Base-by-base conservation (phyloP, 2,888 invertebrate genomes). In the Zygothrica quintamaculata region DNA sequence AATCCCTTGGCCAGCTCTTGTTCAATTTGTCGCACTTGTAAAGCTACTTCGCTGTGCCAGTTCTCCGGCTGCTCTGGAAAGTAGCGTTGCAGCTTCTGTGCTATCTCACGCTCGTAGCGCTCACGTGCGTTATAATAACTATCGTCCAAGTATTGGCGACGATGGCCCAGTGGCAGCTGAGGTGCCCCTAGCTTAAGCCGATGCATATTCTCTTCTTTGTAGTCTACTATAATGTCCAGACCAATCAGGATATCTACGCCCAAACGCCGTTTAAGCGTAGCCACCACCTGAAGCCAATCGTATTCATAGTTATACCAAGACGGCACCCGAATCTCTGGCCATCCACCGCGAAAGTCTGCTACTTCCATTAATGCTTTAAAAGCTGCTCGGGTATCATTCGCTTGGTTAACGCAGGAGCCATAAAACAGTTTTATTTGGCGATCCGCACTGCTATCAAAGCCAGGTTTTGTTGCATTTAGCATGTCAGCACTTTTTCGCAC, bases 211-310 rank as follows among this genome's bases (percentile, higher is more conserved):
- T 78, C 79, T 25, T 88, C 89, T 50, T 77, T 84, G 31, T 81
- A 84, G 48, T 90, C 90, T 1, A 85, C 74, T 4, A 89, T 77
- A 2, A 90, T 78, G 9, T 90, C 81, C 36, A 90, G 31, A 0
- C 91, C 90, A 7, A 90, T 82, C 1, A 90, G 50, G 1, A 90
- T 82, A 16, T 90, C 88, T 6, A 90, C 85, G 3, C 90, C 91
- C 53, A 86, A 62, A 12, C 72, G 77, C 1, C 82, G 69, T 25
- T 90, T 84, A 5, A 90, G 65, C 3, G 77, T 77, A 2, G 89
- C 89, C 26, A 90, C 67, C 11, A 81, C 79, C 12, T 76, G 74
- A 13, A 90, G 60, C 90, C 90, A 90, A 42, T 90, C 88, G 61
- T 89, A 90, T 5, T 84, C 85, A 50, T 78, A 81, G 7, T 78